Evolutionary conservation across 2,797 vertebrate genomes (phyloP).

Genomic region (Leptatherina wallacei): DNA sequence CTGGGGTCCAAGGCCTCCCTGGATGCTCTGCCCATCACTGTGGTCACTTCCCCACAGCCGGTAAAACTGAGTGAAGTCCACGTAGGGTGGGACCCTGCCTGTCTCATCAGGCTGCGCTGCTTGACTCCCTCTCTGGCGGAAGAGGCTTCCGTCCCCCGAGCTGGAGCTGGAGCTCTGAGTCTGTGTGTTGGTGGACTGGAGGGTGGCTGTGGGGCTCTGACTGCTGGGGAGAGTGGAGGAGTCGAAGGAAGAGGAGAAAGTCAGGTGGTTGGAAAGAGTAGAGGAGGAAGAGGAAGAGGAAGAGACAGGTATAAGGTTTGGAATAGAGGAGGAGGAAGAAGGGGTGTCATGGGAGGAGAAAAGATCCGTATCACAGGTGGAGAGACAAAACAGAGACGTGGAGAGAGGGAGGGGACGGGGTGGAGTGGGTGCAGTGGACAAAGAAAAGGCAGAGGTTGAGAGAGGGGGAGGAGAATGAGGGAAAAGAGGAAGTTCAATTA

Average conservation of each 20-base stretch:
- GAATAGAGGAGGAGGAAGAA: constrained; percentile 36
- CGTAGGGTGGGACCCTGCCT: constrained; percentile 93
- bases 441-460: constrained; percentile 44
- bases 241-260: constrained; percentile 20
- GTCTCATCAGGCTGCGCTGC: constrained; percentile 94
- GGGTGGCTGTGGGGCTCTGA: constrained; percentile 94
- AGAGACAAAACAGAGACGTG: constrained; percentile 45
- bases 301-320: constrained; percentile 37
- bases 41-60: constrained; percentile 93
- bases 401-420: constrained; percentile 44
- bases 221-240: constrained; percentile 69
- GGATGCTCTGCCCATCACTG: constrained; percentile 81
- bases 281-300: constrained; percentile 19
- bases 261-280: constrained; percentile 15
- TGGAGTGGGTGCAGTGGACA: constrained; percentile 46
- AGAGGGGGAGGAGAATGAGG: constrained; percentile 23
- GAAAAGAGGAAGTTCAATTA: constrained; percentile 66
- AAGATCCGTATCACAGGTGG: constrained; percentile 12
- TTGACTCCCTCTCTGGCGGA: constrained; percentile 90
- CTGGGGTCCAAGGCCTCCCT: constrained; percentile 73
- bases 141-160: constrained; percentile 91
- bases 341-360: constrained; percentile 12
- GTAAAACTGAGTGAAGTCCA: constrained; percentile 98
- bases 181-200: constrained; percentile 96
- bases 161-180: constrained; percentile 98